Conservation (phyloP, 2,888 invertebrate genomes). For the Osmoderma eremita region DNA sequence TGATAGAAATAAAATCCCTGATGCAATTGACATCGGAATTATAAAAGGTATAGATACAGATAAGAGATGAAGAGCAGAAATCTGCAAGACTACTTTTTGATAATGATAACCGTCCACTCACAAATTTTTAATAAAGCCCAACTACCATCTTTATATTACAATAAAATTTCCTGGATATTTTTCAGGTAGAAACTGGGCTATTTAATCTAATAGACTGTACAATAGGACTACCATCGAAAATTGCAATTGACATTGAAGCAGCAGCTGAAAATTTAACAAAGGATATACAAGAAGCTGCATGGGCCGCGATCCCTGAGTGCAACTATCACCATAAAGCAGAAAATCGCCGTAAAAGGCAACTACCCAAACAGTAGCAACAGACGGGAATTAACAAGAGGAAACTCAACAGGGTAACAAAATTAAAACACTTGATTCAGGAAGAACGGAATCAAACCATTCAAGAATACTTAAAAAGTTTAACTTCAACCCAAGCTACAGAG, state of each 20-base stretch:
- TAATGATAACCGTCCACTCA: conserved; percentile 3
- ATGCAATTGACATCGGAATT: too few species aligned
- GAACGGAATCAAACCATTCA: conserved; percentile 19
- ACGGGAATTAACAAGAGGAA: too few species aligned
- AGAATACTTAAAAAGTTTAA: conserved; percentile 20
- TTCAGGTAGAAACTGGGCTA: background rate
- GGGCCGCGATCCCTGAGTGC: background rate
- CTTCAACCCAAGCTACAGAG: background rate
- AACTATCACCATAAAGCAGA: background rate
- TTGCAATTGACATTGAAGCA: background rate
- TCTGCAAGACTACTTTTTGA: too few species aligned
- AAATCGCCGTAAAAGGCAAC: too few species aligned
- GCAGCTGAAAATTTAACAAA: background rate
- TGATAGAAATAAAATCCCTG: too few species aligned
- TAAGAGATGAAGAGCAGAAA: too few species aligned
- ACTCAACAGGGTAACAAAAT: too few species aligned
- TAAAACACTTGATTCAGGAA: too few species aligned
- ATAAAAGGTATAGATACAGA: too few species aligned
- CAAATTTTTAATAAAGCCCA: background rate
- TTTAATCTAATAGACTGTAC: background rate
- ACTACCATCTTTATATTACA: background rate
- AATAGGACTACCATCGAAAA: background rate
- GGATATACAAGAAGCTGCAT: background rate
- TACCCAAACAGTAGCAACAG: too few species aligned
- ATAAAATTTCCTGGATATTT: background rate